These are phyloP conservation scores for Lasius fuliginosus DNA, from an alignment of 2,888 invertebrate species.

Conservation along the genomic window DNA sequence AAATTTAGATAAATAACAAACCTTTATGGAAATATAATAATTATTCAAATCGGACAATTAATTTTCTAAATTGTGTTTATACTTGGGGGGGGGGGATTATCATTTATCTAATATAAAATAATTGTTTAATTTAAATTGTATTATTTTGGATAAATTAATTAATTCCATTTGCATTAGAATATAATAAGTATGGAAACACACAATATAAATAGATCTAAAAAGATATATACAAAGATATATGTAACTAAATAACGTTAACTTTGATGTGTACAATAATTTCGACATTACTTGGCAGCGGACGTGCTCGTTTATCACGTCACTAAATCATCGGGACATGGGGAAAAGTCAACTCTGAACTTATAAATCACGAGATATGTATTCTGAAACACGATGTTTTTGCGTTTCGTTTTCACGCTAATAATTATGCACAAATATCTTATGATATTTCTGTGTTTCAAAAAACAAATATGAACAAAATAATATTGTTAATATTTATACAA, in stretches of 20 bases:
- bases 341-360: conserved; percentile 19
- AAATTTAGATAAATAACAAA: conserved; percentile 8
- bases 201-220: background rate
- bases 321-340: background rate
- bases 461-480: background rate
- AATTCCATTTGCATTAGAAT: background rate
- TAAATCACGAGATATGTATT: conserved; percentile 17
- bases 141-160: background rate
- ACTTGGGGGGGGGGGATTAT: background rate
- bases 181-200: background rate
- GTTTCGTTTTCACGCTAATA: background rate
- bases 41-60: background rate
- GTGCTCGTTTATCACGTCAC: background rate
- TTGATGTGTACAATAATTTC: conserved; percentile 9
- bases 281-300: background rate
- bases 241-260: background rate
- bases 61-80: background rate
- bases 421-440: background rate
- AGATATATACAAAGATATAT: background rate
- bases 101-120: background rate
- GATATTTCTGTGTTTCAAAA: background rate
- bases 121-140: background rate
- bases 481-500: background rate
- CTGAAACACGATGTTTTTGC: background rate
- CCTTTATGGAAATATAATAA: background rate